Evolutionary conservation across 2,113 vertebrate species (phyloP), one percentile per base, ranked within the genome.

Genomic region (Megaceryle maxima): DNA sequence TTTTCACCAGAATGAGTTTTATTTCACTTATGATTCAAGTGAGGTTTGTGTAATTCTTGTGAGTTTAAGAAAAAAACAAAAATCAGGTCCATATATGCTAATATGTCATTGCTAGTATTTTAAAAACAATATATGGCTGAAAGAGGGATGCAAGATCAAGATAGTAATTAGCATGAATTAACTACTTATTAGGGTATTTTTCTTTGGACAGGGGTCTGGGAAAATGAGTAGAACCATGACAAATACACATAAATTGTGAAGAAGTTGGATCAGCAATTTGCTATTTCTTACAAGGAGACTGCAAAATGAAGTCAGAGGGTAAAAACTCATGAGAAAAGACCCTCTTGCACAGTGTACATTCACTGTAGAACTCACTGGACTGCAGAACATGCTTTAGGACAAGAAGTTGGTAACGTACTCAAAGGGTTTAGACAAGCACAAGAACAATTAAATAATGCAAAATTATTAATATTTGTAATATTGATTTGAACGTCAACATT

Each of bases 381-480:
- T 62, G 35, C 10, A 69, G 13, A 76, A 86, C 1, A 1, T 5
- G 46, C 37, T 55, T 81, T 44, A 51, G 56, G 25, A 78, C 35
- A 55, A 41, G 26, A 90, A 59, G 6, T 1, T 50, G 11, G 31
- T 10, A 63, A 66, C 8, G 22, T 43, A 60, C 2, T 43, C 24
- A 73, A 83, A 81, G 13, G 21, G 2, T 44, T 87, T 82, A 77
- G 44, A 90, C 19, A 90, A 76, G 63, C 37, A 81, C 44, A 85
- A 64, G 62, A 76, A 82, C 25, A 90, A 50, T 7, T 43, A 68
- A 72, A 88, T 89, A 87, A 95, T 37, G 26, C 14, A 66, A 85
- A 66, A 55, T 64, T 68, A 82, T 90, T 95, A 79, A 18, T 48
- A 83, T 39, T 84, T 85, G 22, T 55, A 63, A 75, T 63, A 82